Base-by-base conservation (phyloP, 2,797 vertebrate genomes). In the Anabas testudineus region DNA sequence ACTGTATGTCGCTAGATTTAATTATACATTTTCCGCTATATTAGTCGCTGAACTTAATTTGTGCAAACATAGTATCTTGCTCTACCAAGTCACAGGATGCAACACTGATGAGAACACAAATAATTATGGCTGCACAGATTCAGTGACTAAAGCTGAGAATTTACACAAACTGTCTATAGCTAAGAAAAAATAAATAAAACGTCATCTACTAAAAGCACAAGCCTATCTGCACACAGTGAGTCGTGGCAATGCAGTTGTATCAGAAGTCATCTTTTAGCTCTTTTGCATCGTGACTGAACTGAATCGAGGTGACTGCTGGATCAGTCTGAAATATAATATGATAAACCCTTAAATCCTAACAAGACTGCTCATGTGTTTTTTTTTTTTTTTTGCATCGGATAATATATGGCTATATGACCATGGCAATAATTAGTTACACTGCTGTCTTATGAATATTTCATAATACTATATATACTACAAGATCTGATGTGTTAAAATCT, bases 351-450 rank as follows among this genome's bases (percentile, higher is more conserved):
- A 76, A 64, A 49, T 56, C 67, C 72, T 68, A 43, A 26, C 64
- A 80, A 70, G 32, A 62, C 61, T 52, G 52, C 45, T 77, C 36
- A 69, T 76, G 42, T 75, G 57, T 59, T 48, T 66, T 72, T 81
- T 62, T 48, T 75, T 46, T 70, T 79, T 52, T n/a, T n/a, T n/a
- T n/a, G n/a, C n/a, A n/a, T n/a, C n/a, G 65, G 72, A 60, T 61
- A 41, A 72, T 32, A 47, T 32, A 57, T 36, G 32, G 54, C 48
- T 56, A n/a, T 14, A 24, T 71, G 61, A 30, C 59, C 70, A 52
- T 22, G n/a, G 71, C 79, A 87, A 83, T 57, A 85, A 87, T 88
- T 80, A 74, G 57, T 78, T 74, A 83, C 55, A 67, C 34, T 46
- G 53, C 61, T 68, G 19, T 70, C 59, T 57, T 21, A 82, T 85